Percentiles rank a stretch among this genome's conserved stretches.
Conservation (phyloP, 2,113 vertebrate genomes). For the Notiomystis cincta region DNA sequence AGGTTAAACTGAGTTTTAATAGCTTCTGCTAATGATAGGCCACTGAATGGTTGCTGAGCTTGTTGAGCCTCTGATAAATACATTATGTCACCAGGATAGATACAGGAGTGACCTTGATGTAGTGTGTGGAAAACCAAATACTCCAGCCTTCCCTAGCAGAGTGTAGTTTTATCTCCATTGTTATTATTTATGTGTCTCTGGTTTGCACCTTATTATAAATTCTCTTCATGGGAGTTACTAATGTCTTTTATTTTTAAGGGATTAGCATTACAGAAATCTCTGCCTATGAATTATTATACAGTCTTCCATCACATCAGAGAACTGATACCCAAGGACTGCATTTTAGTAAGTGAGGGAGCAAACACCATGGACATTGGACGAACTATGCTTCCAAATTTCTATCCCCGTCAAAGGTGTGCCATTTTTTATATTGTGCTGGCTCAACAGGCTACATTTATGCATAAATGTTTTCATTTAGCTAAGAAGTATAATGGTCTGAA, state of each 20-base stretch:
- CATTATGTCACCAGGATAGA: background rate
- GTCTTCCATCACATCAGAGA: constrained; percentile 86
- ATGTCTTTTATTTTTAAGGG: constrained; percentile 60
- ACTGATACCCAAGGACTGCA: constrained; percentile 84
- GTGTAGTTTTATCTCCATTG: background rate
- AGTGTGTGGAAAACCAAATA: background rate
- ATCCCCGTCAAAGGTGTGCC: constrained; percentile 86
- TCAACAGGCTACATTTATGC: background rate
- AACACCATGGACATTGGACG: constrained; percentile 99
- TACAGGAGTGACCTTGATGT: background rate
- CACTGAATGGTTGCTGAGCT: background rate
- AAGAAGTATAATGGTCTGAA: background rate
- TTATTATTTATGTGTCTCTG: background rate
- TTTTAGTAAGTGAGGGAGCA: constrained; percentile 93
- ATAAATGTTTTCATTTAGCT: background rate
- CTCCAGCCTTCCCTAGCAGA: background rate
- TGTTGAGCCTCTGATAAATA: background rate
- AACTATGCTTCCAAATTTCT: constrained; percentile 88
- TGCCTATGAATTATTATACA: constrained; percentile 95
- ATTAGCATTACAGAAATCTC: constrained; percentile 73
- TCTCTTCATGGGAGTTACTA: background rate
- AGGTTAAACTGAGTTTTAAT: background rate
- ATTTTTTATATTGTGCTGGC: background rate
- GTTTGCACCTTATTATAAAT: background rate
- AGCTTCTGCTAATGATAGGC: background rate